A percentile compares a stretch with the other conserved stretches of the same genome.
These are phyloP conservation scores for Chaetophractus vellerosus DNA, from an alignment of 2,797 vertebrate genomes.

Conservation along the genomic window DNA sequence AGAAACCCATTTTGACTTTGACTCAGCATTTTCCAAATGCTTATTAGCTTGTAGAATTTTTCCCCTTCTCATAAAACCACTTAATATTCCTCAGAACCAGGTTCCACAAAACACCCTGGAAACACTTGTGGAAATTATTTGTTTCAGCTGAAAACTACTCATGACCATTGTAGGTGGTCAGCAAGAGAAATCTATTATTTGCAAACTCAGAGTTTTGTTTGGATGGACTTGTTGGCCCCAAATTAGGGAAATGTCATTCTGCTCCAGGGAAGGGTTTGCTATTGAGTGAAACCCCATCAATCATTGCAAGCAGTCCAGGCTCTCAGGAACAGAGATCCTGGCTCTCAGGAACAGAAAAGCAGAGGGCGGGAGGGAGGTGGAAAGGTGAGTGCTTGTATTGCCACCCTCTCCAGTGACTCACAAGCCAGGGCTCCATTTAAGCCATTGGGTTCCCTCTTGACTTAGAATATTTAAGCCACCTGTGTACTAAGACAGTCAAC, in stretches of 20 bases:
- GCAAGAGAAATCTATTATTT: slow-evolving; percentile 64
- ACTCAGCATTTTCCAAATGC: slow-evolving; percentile 53
- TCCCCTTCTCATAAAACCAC: slow-evolving; percentile 53
- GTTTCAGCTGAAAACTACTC: slow-evolving; percentile 51
- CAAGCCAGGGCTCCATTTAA: neutral
- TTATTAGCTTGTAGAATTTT: slow-evolving; percentile 49
- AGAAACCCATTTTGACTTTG: slow-evolving; percentile 11
- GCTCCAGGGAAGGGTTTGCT: neutral
- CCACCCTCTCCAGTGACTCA: neutral
- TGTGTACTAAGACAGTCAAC: slow-evolving; percentile 1
- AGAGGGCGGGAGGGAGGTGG: neutral
- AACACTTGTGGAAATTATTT: slow-evolving; percentile 73
- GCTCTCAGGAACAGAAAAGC: neutral
- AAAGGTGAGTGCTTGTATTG: neutral
- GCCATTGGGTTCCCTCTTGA: neutral
- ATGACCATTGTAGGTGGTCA: slow-evolving; percentile 70
- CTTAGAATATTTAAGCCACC: neutral
- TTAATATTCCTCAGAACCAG: slow-evolving; percentile 44
- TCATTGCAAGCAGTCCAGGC: neutral
- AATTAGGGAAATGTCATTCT: neutral
- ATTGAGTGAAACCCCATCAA: neutral
- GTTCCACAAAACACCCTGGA: slow-evolving; percentile 73
- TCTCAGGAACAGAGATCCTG: neutral
- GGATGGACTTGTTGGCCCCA: slow-evolving; percentile 52
- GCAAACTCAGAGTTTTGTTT: slow-evolving; percentile 65